phyloP scores from a whole-genome alignment of 2,888 invertebrate genomes.

The Heliconius sara region DNA sequence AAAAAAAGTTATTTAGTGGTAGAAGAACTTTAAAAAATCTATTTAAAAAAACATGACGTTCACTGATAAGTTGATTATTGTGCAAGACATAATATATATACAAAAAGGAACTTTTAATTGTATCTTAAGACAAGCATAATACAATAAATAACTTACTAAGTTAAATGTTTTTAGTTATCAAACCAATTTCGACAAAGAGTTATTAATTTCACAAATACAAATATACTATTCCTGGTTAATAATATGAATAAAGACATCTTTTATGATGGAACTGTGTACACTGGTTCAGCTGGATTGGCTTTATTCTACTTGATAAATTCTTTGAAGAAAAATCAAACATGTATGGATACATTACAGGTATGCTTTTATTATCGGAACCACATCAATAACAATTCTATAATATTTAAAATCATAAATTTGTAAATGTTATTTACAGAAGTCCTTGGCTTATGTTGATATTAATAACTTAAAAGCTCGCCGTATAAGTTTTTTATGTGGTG shows the following conservation, averaged over 20 bases:
- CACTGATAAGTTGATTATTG: too few species aligned
- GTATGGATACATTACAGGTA: constrained; percentile 61
- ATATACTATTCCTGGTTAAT: constrained; percentile 68
- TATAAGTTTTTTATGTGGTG: constrained; percentile 90
- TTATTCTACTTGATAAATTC: constrained; percentile 84
- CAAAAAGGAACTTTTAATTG: neutral
- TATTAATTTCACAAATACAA: constrained; percentile 67
- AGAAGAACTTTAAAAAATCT: too few species aligned
- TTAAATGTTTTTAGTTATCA: constrained; percentile 70
- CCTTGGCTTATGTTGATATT: neutral
- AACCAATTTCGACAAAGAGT: constrained; percentile 71
- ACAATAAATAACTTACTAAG: neutral
- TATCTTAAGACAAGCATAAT: neutral
- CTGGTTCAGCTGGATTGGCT: constrained; percentile 89
- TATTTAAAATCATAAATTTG: neutral
- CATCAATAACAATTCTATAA: neutral
- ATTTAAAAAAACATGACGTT: too few species aligned
- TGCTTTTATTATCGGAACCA: neutral
- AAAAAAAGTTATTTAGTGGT: neutral
- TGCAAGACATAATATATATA: too few species aligned
- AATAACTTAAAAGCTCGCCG: constrained; percentile 67
- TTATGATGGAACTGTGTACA: constrained; percentile 88
- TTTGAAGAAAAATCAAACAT: constrained; percentile 54
- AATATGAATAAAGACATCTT: constrained; percentile 74
- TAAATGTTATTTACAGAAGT: neutral